Evolutionary conservation across 2,888 invertebrate genomes (phyloP), one percentile per base, ranked within the genome.

Genomic region (Fragum fragum): DNA sequence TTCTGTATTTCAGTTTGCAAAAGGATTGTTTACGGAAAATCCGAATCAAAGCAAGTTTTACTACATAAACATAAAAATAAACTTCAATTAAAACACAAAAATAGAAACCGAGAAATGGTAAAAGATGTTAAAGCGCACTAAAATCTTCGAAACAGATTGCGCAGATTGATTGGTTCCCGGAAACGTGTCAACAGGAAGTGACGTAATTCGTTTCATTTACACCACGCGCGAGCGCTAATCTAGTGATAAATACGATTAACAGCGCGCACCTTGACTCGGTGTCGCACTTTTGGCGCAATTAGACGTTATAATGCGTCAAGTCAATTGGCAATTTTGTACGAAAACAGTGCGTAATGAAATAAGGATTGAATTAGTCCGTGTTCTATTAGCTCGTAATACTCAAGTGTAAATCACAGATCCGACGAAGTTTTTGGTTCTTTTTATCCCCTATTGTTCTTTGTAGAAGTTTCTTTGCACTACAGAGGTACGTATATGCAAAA

Each of bases 141-240:
- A 82, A 79, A 79, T 52, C 26, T n/a, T 53, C 68, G 47, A 73
- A 73, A 61, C 42, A 57, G 55, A 76, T 72, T 76, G 47, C 76
- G 47, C 59, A 69, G 79, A 82, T 82, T 82, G 75, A 82, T 79
- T 76, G 66, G 42, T 66, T 66, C 42, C 23, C 23, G 16, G 42
- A 23, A 47, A 68, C 36, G 66, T 26, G 69, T 69, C 71, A 66
- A 73, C 29, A 68, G 70, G 79, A 81, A 69, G 73, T 82, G 79
- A 80, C 74, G 79, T 76, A 63, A 73, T 76, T 42, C 76, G 75
- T 76, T 82, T 81, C 79, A 85, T 85, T 85, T 81, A 79, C 81
- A 79, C 81, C 75, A 57, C 28, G 55, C 73, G 63, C 74, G 79
- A 70, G 81, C 74, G 36, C 63, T 77, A 82, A 82, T 79, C 69